Conservation (phyloP, 2,113 vertebrate species). For the Astur gentilis region DNA sequence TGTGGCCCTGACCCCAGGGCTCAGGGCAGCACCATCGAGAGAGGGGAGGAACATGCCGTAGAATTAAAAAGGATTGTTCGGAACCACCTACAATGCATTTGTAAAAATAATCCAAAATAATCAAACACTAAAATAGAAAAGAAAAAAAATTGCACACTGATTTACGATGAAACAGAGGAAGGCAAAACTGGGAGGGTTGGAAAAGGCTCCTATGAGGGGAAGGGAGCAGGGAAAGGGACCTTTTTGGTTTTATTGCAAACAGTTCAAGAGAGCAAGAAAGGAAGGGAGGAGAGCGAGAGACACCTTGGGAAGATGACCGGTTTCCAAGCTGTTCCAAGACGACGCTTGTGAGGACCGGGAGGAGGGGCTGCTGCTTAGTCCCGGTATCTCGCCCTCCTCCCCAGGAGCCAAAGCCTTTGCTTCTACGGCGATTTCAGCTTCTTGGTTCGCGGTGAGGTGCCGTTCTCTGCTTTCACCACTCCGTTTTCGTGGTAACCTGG, state of each 20-base stretch:
- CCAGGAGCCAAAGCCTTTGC: slow-evolving; percentile 25
- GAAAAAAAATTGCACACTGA: not conserved
- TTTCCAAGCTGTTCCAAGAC: not conserved
- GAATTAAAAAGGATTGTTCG: not conserved
- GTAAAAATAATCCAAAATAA: slow-evolving; percentile 22
- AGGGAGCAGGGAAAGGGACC: not conserved
- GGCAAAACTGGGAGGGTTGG: not conserved
- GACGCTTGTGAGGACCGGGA: not conserved
- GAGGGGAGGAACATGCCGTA: not conserved
- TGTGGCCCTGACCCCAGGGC: not conserved
- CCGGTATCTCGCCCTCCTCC: slow-evolving; percentile 12
- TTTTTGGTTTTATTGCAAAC: slow-evolving; percentile 80
- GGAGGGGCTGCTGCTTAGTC: slow-evolving; percentile 14
- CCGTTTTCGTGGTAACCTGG: slow-evolving; percentile 92
- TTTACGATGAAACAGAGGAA: not conserved
- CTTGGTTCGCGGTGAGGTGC: slow-evolving; percentile 90
- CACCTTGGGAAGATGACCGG: slow-evolving; percentile 27
- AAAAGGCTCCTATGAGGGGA: not conserved
- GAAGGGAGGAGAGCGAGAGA: slow-evolving; percentile 30
- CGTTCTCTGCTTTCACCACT: slow-evolving; percentile 90
- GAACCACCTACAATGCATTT: not conserved
- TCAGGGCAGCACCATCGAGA: not conserved
- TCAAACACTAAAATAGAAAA: not conserved
- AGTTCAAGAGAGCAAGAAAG: slow-evolving; percentile 29
- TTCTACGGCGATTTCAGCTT: slow-evolving; percentile 91